Percentiles rank a stretch among this genome's conserved stretches.
phyloP scores from a whole-genome alignment of 2,797 vertebrate species.

The Brachymystax lenok region DNA sequence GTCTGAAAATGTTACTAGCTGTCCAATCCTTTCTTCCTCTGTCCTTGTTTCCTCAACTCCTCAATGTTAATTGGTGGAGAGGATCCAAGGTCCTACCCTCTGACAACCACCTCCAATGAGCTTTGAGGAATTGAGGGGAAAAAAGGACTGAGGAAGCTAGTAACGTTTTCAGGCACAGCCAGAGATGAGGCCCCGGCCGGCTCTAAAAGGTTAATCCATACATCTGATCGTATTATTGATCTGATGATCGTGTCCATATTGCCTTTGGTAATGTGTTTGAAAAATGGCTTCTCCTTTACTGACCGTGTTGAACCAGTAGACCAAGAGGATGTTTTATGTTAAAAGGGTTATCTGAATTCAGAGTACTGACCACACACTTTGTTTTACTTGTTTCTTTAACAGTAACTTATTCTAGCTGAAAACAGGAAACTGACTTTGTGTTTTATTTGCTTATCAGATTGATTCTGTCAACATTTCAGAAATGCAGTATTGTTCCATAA shows the following conservation, averaged over 20 bases:
- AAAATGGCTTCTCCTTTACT: background rate
- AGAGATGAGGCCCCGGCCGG: too few relatives aligned
- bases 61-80: background rate
- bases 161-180: background rate
- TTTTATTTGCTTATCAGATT: too few relatives aligned
- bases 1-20: background rate
- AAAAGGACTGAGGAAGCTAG: background rate
- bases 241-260: constrained; percentile 7
- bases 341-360: background rate
- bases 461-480: constrained; percentile 26
- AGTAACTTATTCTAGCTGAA: constrained; percentile 10
- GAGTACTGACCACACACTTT: constrained; percentile 18
- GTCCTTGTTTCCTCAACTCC: background rate
- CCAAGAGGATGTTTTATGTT: background rate
- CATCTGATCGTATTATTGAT: constrained; percentile 4
- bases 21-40: background rate
- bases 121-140: background rate
- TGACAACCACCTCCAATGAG: background rate
- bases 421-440: constrained; percentile 44
- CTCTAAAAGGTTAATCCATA: background rate
- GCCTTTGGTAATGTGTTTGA: constrained; percentile 13
- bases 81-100: background rate
- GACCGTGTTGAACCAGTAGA: background rate
- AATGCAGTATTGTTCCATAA: constrained; percentile 24
- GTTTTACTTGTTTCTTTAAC: constrained; percentile 4